Evolutionary conservation across 2,113 vertebrate genomes (phyloP), one percentile per base, ranked within the genome.

Genomic region (Pachycephala philippinensis): DNA sequence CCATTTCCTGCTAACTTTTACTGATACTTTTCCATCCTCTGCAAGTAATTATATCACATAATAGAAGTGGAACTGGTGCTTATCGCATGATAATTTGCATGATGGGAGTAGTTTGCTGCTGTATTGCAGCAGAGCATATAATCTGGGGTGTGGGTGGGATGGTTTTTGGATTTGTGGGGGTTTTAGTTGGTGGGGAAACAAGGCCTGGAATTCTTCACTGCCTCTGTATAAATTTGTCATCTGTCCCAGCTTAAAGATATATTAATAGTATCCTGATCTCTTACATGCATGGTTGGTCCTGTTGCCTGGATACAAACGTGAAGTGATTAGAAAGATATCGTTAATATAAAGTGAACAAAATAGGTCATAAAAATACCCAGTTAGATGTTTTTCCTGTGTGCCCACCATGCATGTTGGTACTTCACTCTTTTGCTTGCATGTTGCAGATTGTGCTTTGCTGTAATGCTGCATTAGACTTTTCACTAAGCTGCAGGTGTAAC

Each of bases 281-380:
- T 86, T 88, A 88, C 40, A 60, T 90, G 71, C 80, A 75, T 2
- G 31, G 72, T 80, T 91, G 63, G 53, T 93, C 65, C 64, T 93
- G 92, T 96, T 96, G 93, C 90, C 82, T 88, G 59, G 96, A 87
- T 93, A 93, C 76, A 89, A 92, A 81, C n/a, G 30, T 59, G 52
- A 90, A 86, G 56, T 90, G 85, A 89, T 94, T 93, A 87, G 65
- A 89, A 94, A 91, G 33, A 56, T 87, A 71, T 87, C 52, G n/a
- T 92, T 94, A 78, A 94, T 95, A 84, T 39, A 59, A 92, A 92
- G 35, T 60, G 79, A 93, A 75, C 56, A 81, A 94, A 95, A 71
- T 88, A 27, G 50, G 44, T 88, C 47, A 27, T 64, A 31, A 27
- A 84, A 53, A 33, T 80, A 54, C 50, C 45, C 54, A 49, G 27